phyloP scores from a whole-genome alignment of 2,113 vertebrate species.

The Chaetura pelagica region DNA sequence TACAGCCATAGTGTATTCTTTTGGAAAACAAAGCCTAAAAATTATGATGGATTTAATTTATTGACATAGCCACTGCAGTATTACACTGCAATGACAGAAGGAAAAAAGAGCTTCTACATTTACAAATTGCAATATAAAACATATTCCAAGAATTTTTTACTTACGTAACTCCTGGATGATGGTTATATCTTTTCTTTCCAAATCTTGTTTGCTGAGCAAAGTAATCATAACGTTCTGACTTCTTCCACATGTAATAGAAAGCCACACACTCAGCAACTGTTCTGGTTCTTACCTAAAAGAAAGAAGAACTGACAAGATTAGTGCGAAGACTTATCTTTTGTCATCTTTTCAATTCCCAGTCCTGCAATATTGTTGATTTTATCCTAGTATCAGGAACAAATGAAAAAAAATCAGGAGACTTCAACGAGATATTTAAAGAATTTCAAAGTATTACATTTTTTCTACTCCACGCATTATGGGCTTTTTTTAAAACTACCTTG shows the following conservation, averaged over 20 bases:
- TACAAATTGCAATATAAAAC: not conserved
- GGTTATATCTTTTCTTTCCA: constrained; percentile 96
- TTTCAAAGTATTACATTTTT: not conserved
- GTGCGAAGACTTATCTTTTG: not conserved
- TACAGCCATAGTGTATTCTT: not conserved
- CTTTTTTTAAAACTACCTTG: not conserved
- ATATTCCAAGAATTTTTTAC: constrained; percentile 48
- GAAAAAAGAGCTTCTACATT: not conserved
- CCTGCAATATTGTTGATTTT: not conserved
- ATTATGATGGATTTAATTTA: not conserved
- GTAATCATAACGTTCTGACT: constrained; percentile 96
- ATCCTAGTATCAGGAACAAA: not conserved
- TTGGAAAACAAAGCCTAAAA: not conserved
- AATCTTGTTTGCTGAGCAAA: constrained; percentile 98
- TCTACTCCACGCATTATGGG: not conserved
- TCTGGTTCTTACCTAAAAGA: constrained; percentile 87
- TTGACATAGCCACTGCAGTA: not conserved
- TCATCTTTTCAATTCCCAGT: not conserved
- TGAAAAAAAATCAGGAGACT: not conserved
- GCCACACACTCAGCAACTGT: constrained; percentile 96
- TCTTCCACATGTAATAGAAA: constrained; percentile 99
- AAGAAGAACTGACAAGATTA: not conserved
- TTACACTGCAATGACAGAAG: not conserved
- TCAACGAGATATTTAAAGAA: not conserved
- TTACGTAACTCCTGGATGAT: constrained; percentile 98